Percentiles rank a stretch among this genome's conserved stretches.
Evolutionary conservation across 2,113 vertebrate species (phyloP).

Genomic region (Xiphophorus hellerii): DNA sequence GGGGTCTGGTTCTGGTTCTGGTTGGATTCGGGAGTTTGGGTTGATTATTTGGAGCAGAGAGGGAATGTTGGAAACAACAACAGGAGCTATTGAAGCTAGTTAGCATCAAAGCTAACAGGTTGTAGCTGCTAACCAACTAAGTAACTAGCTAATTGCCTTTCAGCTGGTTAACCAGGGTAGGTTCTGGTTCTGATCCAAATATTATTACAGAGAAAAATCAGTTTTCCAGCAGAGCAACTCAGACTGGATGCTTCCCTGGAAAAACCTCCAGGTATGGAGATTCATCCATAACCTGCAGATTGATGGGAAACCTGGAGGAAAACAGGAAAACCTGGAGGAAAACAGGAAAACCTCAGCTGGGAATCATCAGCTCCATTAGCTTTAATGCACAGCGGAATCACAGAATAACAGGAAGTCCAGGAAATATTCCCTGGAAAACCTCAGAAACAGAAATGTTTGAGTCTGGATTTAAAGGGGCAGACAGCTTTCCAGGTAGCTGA

Average conservation of each 20-base stretch:
- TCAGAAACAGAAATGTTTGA: neutral
- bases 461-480: neutral
- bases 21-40: neutral
- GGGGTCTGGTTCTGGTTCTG: neutral
- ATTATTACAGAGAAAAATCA: neutral
- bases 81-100: slow-evolving; percentile 29
- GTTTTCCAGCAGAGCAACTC: neutral
- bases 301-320: too few relatives aligned
- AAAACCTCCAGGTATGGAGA: neutral
- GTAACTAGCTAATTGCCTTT: neutral
- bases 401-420: neutral
- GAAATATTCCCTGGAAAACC: neutral
- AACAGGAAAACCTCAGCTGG: too few relatives aligned
- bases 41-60: slow-evolving; percentile 13
- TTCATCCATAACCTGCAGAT: neutral
- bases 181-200: neutral
- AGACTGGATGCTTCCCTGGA: neutral
- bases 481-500: neutral
- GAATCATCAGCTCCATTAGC: too few relatives aligned
- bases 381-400: too few relatives aligned
- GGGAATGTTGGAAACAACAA: slow-evolving; percentile 25
- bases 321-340: too few relatives aligned
- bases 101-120: neutral
- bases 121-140: slow-evolving; percentile 10
- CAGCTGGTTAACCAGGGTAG: neutral